phyloP scores from a whole-genome alignment of 2,797 vertebrate genomes.

The Acipenser oxyrinchus region DNA sequence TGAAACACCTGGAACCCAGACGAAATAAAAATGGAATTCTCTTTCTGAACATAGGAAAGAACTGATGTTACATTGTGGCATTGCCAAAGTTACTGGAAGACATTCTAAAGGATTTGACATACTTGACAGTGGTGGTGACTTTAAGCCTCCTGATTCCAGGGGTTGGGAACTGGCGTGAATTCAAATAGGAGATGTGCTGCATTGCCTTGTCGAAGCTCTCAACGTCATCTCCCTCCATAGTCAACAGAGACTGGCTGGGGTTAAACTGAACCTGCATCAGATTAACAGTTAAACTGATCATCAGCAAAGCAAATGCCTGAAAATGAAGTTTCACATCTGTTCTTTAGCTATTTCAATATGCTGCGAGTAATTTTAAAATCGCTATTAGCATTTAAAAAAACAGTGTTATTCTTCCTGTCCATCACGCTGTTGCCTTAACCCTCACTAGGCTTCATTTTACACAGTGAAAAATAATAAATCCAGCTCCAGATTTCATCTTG shows the following conservation, averaged over 20 bases:
- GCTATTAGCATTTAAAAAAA: no score
- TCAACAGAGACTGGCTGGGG: slow-evolving; percentile 78
- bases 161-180: slow-evolving; percentile 93
- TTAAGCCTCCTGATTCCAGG: slow-evolving; percentile 86
- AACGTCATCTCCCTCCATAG: slow-evolving; percentile 78
- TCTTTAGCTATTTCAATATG: no score
- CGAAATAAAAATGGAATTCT: background rate
- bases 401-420: no score
- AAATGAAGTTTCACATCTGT: no score
- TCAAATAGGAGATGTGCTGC: slow-evolving; percentile 89
- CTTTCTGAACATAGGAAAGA: no score
- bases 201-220: slow-evolving; percentile 83
- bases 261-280: slow-evolving; percentile 73
- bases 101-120: slow-evolving; percentile 25
- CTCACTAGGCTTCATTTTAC: no score
- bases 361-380: no score
- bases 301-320: background rate
- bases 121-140: slow-evolving; percentile 78
- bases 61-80: background rate
- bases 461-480: no score
- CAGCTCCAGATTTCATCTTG: no score
- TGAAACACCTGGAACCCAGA: slow-evolving; percentile 69
- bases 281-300: slow-evolving; percentile 5
- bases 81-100: background rate
- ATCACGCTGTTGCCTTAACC: no score